Evolutionary conservation across 2,888 invertebrate genomes (phyloP).

Genomic region (Neoaliturus tenellus): DNA sequence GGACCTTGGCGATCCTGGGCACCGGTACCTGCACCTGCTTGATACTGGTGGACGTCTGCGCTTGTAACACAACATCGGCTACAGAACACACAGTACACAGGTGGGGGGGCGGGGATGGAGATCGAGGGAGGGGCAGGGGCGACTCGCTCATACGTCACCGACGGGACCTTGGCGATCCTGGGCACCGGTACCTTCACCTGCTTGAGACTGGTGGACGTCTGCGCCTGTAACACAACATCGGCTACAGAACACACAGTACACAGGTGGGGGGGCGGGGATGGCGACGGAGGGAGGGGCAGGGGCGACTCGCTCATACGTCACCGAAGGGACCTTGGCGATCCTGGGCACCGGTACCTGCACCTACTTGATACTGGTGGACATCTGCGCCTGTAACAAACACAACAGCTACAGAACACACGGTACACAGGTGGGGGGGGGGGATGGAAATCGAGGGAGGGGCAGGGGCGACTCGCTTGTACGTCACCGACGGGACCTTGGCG

Average conservation of each 20-base stretch:
- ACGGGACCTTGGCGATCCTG: not conserved
- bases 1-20: not conserved
- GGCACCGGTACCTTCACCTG: constrained; percentile 48
- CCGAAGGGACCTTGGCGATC: not conserved
- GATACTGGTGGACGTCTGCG: constrained; percentile 55
- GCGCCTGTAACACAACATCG: no score
- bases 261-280: not conserved
- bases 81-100: no score
- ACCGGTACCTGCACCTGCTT: constrained; percentile 53
- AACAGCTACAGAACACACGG: no score
- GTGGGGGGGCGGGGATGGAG: not conserved
- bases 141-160: not conserved
- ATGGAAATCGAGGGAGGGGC: not conserved
- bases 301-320: not conserved
- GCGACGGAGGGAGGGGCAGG: not conserved
- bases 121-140: not conserved
- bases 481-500: constrained; percentile 3
- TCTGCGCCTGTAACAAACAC: constrained; percentile 53
- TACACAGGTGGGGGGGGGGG: not conserved
- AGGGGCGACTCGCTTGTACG: not conserved
- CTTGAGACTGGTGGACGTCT: constrained; percentile 54
- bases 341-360: constrained; percentile 44
- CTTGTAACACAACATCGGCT: no score
- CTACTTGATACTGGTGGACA: constrained; percentile 54
- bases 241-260: no score